Evolutionary conservation across 2,888 invertebrate genomes (phyloP), one percentile per base, ranked within the genome.

Genomic region (Chirona hameri): DNA sequence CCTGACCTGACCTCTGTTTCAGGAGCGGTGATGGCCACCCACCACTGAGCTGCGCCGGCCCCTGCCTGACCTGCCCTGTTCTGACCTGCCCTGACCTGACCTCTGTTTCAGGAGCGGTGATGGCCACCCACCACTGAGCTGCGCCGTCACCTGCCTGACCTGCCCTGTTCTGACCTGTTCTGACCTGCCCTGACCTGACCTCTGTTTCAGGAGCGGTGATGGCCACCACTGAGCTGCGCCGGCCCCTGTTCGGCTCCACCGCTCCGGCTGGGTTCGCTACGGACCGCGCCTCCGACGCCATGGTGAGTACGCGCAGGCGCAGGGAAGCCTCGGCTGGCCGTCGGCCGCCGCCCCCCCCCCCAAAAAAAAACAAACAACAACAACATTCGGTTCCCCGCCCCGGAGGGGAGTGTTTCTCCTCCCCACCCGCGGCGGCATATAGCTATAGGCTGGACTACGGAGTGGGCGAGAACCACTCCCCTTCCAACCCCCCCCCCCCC

Each of bases 171-270:
- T 27, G 69, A 69, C 69, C 69, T 69, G 72, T 0, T 10, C 65
- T 69, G 65, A 7, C 27, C 65, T 27, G 27, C 0, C 24, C 27
- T 31, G 72, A 31, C 31, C 72, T 72, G 72, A 29, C 14, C 31
- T 15, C 18, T 18, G 65, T 18, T 18, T 29, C 72, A 72, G 72
- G 72, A 12, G 29, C 72, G 31, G 31, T 15, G 29, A 72, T 72
- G 72, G 31, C 72, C 31, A 72, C 72, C 18, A 72, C 72, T 72
- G 72, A 72, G 72, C 72, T 72, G 31, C 72, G 31, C 31, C 72
- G 72, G 31, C 72, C 72, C 14, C 72, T 72, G 72, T 31, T 72
- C 14, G 72, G 72, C 72, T 72, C 72, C 0, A 15, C 72, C 29
- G 72, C 3, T 10, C 31, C 29, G 27, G 65, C 27, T 69, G 65